phyloP scores from a whole-genome alignment of 2,113 vertebrate species.

The Empidonax alnorum region DNA sequence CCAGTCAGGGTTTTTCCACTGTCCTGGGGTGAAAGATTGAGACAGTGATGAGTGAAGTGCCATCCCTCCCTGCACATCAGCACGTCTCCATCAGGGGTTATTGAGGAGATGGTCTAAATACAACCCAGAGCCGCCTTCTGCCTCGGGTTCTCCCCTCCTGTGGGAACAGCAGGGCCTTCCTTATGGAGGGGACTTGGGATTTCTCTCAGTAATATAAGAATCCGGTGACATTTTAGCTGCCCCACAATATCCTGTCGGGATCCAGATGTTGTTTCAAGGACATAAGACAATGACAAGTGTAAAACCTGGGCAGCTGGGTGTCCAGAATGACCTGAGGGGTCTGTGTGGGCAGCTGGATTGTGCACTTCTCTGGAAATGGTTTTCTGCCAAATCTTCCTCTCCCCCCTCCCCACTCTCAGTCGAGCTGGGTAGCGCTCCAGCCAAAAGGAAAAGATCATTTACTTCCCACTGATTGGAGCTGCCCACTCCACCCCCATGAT shows the following conservation, averaged over 20 bases:
- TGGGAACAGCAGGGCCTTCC: rapidly evolving
- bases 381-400: background rate
- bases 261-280: background rate
- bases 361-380: background rate
- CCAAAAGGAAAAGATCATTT: background rate
- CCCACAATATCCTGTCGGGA: background rate
- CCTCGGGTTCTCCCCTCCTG: background rate
- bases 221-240: background rate
- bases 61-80: background rate
- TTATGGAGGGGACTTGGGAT: background rate
- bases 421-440: background rate
- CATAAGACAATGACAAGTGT: background rate
- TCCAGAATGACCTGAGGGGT: background rate
- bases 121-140: background rate
- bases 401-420: too few relatives aligned
- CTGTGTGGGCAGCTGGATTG: background rate
- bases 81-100: background rate
- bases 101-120: background rate
- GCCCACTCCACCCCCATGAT: background rate
- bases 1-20: background rate
- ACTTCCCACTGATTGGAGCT: background rate
- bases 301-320: background rate
- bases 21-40: background rate
- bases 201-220: background rate
- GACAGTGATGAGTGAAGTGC: background rate